Evolutionary conservation across 2,113 vertebrate species (phyloP), one percentile per base, ranked within the genome.

Genomic region (Euleptes europaea): DNA sequence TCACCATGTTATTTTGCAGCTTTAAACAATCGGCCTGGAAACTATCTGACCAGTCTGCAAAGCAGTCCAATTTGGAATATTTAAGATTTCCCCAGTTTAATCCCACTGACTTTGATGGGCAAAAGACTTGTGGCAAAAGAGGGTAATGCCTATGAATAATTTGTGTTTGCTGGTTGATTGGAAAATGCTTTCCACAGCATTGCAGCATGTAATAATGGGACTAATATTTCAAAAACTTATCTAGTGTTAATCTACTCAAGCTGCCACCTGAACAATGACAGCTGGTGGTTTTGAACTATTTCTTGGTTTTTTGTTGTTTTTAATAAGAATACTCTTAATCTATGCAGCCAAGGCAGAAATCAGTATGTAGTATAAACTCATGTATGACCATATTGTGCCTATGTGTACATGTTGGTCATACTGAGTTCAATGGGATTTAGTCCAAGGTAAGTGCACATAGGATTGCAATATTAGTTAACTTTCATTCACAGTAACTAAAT

Each of bases 171-270:
- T 44, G 19, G 1, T 78, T 2, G 17, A 19, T 14, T 74, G 78
- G 33, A 47, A 84, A 44, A 38, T 3, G 74, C 63, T 35, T 54
- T 85, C 65, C 77, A 88, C 84, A 70, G 4, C 54, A 89, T 80
- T 88, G 54, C 80, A 81, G n/a, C 26, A 28, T 72, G 85, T 84
- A 28, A 21, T 71, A 89, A 82, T 78, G 8, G 1, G 40, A 35
- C 23, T 35, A 19, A 31, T 33, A 84, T 57, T 49, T 51, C 42
- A 63, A 67, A 84, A 76, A 13, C n/a, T n/a, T 11, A 72, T 40
- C 11, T 23, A 63, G 4, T 44, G 31, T 31, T 74, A 63, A 74
- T 23, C 26, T 8, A 65, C 19, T 74, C 19, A 63, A 75, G 1
- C 42, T 42, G 2, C n/a, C 31, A 66, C 17, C 5, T 38, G 26